Evolutionary conservation across 1,140 invertebrate species (phyloP).

Genomic region (Luehdorfia chinensis): DNA sequence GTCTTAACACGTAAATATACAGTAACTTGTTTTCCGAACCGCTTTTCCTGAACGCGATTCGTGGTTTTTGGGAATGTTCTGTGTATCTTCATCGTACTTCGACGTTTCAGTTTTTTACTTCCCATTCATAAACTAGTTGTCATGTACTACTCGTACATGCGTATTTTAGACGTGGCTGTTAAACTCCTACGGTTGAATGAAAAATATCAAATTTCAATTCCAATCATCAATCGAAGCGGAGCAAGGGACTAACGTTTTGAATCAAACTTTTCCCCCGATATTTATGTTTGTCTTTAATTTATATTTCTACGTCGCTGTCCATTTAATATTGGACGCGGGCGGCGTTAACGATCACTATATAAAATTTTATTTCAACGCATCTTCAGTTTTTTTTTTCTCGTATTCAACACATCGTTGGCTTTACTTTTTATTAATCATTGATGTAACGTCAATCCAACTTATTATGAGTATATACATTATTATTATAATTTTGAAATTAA

Average conservation of each 20-base stretch:
- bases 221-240: conserved; percentile 47
- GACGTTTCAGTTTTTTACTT: no score
- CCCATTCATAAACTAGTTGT: conserved; percentile 47
- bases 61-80: no score
- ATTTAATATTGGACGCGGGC: conserved; percentile 69
- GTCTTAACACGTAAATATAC: no score
- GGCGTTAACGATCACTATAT: conserved; percentile 72
- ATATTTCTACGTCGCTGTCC: conserved; percentile 62
- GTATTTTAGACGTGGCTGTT: conserved; percentile 38
- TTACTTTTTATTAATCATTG: conserved; percentile 69
- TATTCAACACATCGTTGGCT: conserved; percentile 64
- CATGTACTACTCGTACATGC: conserved; percentile 7
- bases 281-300: conserved; percentile 75
- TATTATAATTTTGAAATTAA: no score
- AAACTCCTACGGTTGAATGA: conserved; percentile 41
- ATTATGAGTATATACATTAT: no score
- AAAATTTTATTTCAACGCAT: conserved; percentile 72
- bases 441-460: no score
- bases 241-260: conserved; percentile 38
- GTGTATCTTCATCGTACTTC: no score
- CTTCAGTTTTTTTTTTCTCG: conserved; percentile 49
- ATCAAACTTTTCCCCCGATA: conserved; percentile 62
- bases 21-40: no score
- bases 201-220: conserved; percentile 67
- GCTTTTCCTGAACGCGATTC: no score